phyloP scores from a whole-genome alignment of 2,797 vertebrate genomes.

The Macropus fuliginosus region DNA sequence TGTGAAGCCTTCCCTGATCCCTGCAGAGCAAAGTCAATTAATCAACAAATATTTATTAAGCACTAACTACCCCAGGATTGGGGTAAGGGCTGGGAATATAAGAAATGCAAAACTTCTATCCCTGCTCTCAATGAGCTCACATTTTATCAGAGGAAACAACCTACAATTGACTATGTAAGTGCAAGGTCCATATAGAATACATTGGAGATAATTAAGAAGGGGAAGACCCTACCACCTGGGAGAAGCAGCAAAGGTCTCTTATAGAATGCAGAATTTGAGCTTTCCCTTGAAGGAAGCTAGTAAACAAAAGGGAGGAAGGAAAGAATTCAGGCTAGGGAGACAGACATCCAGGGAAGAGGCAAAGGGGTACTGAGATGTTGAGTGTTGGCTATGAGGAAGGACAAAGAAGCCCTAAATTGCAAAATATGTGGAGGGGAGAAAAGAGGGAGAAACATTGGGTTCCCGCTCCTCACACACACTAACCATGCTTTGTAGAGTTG shows the following conservation, averaged over 20 bases:
- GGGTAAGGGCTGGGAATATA: background rate
- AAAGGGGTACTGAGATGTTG: background rate
- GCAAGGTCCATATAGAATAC: background rate
- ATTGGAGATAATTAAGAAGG: background rate
- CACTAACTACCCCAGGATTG: background rate
- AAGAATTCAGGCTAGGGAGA: background rate
- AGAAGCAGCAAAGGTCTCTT: background rate
- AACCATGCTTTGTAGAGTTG: background rate
- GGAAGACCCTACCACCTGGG: background rate
- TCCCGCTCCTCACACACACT: background rate
- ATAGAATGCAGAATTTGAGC: background rate
- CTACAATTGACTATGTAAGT: background rate
- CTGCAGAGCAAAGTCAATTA: background rate
- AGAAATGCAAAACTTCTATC: background rate
- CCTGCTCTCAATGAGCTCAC: background rate
- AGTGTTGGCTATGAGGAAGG: background rate
- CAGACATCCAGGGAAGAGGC: background rate
- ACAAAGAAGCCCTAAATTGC: background rate
- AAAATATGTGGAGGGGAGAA: accelerated
- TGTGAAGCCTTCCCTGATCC: background rate
- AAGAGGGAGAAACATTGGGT: background rate
- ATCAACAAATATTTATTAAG: background rate
- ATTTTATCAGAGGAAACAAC: background rate
- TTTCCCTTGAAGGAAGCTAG: background rate
- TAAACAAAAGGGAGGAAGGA: background rate